Conservation (phyloP, 2,113 vertebrate genomes). For the Elgaria multicarinata region DNA sequence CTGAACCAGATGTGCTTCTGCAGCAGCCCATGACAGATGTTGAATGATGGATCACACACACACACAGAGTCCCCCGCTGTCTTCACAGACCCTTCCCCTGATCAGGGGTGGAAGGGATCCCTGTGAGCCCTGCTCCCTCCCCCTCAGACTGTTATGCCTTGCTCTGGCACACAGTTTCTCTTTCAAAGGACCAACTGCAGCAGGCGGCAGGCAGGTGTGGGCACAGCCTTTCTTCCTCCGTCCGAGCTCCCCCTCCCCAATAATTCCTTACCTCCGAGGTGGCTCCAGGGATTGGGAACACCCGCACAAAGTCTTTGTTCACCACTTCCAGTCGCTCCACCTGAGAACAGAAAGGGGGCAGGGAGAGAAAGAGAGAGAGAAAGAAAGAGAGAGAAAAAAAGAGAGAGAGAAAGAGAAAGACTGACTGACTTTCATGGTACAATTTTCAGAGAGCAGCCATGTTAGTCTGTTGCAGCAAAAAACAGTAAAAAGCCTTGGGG, state of each 20-base stretch:
- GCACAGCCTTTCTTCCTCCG: neutral
- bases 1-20: conserved; percentile 83
- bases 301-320: conserved; percentile 82
- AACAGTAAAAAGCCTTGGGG: no score
- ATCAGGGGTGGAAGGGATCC: neutral
- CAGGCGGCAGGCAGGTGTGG: no score
- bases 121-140: neutral
- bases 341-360: conserved; percentile 40
- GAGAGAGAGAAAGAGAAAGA: neutral
- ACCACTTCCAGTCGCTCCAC: conserved; percentile 81
- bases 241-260: neutral
- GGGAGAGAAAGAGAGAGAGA: neutral
- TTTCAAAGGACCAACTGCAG: neutral
- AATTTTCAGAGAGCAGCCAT: no score
- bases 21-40: neutral
- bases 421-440: neutral
- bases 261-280: conserved; percentile 71
- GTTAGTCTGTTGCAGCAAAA: no score
- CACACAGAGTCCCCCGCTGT: no score
- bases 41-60: neutral
- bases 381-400: no score
- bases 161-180: neutral
- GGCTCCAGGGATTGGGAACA: conserved; percentile 71
- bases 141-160: neutral
- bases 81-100: neutral